Conservation (phyloP, 2,888 invertebrate genomes). For the Tanytarsus gracilentus region DNA sequence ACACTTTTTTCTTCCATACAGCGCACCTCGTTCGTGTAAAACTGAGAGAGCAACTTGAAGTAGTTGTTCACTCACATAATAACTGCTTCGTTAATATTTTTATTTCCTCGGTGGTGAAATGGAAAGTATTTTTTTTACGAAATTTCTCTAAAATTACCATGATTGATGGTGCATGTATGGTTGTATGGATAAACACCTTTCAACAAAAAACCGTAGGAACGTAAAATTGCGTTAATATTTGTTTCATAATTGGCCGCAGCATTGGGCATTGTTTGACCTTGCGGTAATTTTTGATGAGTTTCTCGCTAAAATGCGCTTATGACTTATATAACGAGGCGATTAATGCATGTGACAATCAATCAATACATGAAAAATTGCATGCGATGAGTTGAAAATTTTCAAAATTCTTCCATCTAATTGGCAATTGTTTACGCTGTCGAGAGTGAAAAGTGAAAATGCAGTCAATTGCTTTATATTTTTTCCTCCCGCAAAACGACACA, state of each 20-base stretch:
- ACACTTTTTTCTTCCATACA: neutral
- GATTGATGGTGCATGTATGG: constrained; percentile 15
- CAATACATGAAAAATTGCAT: no score
- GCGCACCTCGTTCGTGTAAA: neutral
- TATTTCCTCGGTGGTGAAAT: constrained; percentile 6
- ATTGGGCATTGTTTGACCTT: constrained; percentile 2
- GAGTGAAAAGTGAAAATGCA: constrained; percentile 24
- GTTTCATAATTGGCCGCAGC: constrained; percentile 24
- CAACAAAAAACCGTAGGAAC: neutral
- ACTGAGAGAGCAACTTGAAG: no score
- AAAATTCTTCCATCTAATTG: no score
- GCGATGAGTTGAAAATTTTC: no score
- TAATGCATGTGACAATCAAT: neutral
- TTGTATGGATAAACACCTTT: no score
- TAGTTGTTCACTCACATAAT: no score
- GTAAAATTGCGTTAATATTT: constrained; percentile 3
- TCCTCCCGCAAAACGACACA: neutral
- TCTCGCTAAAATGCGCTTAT: no score
- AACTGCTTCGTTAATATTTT: no score
- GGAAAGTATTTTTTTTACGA: constrained; percentile 12
- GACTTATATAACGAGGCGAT: no score
- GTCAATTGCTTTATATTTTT: neutral
- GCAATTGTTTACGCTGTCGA: no score
- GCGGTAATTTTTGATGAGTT: neutral
- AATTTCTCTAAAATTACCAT: constrained; percentile 19